These are phyloP conservation scores for Xylota sylvarum DNA, from an alignment of 2,888 invertebrate species.

Conservation along the genomic window DNA sequence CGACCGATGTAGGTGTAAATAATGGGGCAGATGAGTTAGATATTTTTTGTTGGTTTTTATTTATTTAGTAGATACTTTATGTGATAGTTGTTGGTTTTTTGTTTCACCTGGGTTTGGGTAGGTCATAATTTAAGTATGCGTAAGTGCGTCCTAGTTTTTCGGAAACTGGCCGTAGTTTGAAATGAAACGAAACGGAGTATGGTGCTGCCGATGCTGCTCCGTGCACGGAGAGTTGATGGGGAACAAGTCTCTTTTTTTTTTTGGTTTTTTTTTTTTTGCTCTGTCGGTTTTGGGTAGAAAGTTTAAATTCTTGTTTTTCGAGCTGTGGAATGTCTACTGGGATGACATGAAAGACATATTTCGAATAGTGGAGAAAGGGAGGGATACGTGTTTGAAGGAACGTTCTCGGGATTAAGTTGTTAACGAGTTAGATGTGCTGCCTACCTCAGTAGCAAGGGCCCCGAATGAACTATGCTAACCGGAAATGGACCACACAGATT, in stretches of 20 bases:
- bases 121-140: conserved; percentile 68
- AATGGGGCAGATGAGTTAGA: conserved; percentile 66
- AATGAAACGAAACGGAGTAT: conserved; percentile 47
- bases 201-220: conserved; percentile 2
- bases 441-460: background rate
- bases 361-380: background rate
- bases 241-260: conserved; percentile 17
- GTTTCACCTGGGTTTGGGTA: conserved; percentile 60
- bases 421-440: conserved; percentile 1
- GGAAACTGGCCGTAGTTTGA: conserved; percentile 57
- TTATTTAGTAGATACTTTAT: conserved; percentile 19
- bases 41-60: conserved; percentile 37
- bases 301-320: conserved; percentile 72
- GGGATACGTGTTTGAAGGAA: conserved; percentile 11
- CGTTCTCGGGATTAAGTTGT: conserved; percentile 25
- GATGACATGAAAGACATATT: conserved; percentile 27
- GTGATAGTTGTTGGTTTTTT: conserved; percentile 14
- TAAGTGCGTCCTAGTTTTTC: conserved; percentile 71
- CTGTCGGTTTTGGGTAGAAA: conserved; percentile 72
- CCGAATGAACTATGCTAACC: no score
- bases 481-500: no score
- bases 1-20: conserved; percentile 52
- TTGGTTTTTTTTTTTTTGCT: conserved; percentile 3
- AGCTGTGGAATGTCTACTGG: conserved; percentile 59
- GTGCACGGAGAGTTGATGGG: conserved; percentile 26